Conservation (phyloP, 1,140 invertebrate genomes). For the Bombus cullumanus region DNA sequence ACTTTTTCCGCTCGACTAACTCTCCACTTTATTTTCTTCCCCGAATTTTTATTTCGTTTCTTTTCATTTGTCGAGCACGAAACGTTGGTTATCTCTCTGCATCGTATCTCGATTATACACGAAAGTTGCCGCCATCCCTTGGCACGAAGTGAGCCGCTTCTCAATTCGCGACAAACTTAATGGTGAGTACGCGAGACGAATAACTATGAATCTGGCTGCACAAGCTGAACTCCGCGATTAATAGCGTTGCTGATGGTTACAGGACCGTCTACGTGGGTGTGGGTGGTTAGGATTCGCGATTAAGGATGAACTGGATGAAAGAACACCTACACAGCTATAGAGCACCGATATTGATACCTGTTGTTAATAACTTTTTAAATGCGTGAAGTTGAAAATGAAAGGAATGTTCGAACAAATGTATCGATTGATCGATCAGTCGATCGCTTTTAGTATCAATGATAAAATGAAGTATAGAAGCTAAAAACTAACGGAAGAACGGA, state of each 20-base stretch:
- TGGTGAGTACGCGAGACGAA: constrained; percentile 17
- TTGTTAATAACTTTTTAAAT: too few species aligned
- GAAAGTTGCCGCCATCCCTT: not conserved
- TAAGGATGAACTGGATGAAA: not conserved
- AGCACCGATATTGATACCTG: not conserved
- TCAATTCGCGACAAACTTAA: not conserved
- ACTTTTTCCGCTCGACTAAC: not conserved
- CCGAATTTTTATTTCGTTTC: not conserved
- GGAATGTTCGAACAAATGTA: not conserved
- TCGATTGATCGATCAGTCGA: not conserved
- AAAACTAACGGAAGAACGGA: constrained; percentile 16
- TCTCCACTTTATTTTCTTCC: not conserved
- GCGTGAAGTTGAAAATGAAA: not conserved
- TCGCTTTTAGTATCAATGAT: not conserved
- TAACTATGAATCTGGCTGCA: not conserved
- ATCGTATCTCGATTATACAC: not conserved
- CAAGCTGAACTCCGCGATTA: constrained; percentile 15
- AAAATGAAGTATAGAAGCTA: not conserved
- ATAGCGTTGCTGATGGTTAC: not conserved
- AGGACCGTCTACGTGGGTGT: not conserved
- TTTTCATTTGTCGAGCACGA: not conserved
- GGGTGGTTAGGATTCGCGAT: not conserved
- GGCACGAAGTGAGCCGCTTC: constrained; percentile 29
- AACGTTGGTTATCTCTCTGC: constrained; percentile 17
- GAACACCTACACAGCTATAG: constrained; percentile 38